A percentile compares a stretch with the other conserved stretches of the same genome.
These are phyloP conservation scores for Epistrophe eligans DNA, from an alignment of 2,888 invertebrate species.

Conservation along the genomic window DNA sequence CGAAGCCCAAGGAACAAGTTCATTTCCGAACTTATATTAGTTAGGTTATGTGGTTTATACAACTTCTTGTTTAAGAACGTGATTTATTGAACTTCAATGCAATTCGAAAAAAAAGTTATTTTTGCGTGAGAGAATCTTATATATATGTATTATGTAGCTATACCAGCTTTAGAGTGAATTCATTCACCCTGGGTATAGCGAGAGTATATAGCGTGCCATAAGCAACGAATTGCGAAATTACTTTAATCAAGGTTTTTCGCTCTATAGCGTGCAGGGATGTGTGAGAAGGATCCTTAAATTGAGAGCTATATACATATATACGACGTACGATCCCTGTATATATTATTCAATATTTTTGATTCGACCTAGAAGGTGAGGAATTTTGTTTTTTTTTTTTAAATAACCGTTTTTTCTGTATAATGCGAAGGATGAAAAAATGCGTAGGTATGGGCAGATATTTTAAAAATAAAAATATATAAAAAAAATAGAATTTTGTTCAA, in stretches of 20 bases:
- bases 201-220: conserved; percentile 42
- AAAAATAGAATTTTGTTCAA: too few species aligned
- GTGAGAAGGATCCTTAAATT: background rate
- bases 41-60: conserved; percentile 45
- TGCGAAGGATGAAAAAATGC: too few species aligned
- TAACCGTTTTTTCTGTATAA: too few species aligned
- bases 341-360: background rate
- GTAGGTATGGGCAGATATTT: too few species aligned
- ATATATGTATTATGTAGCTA: too few species aligned
- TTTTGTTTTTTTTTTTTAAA: too few species aligned
- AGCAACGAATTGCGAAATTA: conserved; percentile 62
- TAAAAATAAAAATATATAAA: too few species aligned
- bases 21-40: conserved; percentile 69
- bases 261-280: background rate
- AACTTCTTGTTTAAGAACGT: conserved; percentile 70
- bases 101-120: conserved; percentile 56
- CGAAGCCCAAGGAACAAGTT: conserved; percentile 50
- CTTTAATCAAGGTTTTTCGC: conserved; percentile 40
- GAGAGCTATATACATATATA: background rate
- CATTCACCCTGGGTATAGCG: background rate
- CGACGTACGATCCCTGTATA: too few species aligned
- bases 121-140: background rate
- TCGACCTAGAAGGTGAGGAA: too few species aligned
- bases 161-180: background rate
- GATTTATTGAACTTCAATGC: conserved; percentile 73